phyloP scores from a whole-genome alignment of 2,888 invertebrate species.

The Stenichneumon culpator region DNA sequence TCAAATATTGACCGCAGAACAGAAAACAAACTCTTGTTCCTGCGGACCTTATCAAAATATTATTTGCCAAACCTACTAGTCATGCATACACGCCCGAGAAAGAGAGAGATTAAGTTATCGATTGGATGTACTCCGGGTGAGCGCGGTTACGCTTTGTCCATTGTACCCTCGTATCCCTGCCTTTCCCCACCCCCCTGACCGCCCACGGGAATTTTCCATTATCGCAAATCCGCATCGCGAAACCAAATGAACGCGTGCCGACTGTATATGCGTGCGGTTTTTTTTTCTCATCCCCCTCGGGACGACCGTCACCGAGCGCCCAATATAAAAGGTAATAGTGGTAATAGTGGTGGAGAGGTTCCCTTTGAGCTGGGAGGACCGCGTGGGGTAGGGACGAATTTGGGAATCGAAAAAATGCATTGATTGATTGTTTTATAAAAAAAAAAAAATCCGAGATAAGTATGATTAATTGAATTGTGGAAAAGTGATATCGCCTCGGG shows the following conservation, averaged over 20 bases:
- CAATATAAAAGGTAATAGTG: slow-evolving; percentile 52
- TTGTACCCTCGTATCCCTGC: slow-evolving; percentile 1
- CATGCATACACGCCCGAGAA: not conserved
- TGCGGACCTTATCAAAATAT: slow-evolving; percentile 71
- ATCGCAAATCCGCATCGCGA: slow-evolving; percentile 60
- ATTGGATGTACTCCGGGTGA: slow-evolving; percentile 33
- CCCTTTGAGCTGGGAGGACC: slow-evolving; percentile 28
- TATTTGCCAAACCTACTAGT: slow-evolving; percentile 65
- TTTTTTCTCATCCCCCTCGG: slow-evolving; percentile 52
- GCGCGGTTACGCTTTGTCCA: slow-evolving; percentile 60
- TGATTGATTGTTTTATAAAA: slow-evolving; percentile 37
- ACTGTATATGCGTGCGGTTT: slow-evolving; percentile 32
- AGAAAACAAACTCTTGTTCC: slow-evolving; percentile 15
- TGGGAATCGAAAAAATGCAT: slow-evolving; percentile 21
- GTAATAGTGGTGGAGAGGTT: slow-evolving; percentile 38
- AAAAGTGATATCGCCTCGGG: not conserved
- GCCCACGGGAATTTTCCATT: slow-evolving; percentile 65
- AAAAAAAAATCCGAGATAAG: slow-evolving; percentile 16
- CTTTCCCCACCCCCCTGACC: slow-evolving; percentile 6
- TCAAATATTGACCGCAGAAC: slow-evolving; percentile 72
- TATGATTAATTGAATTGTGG: slow-evolving; percentile 40
- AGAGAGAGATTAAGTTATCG: slow-evolving; percentile 56
- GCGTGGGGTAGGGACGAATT: slow-evolving; percentile 10
- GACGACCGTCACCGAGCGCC: slow-evolving; percentile 39
- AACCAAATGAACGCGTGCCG: slow-evolving; percentile 37